Evolutionary conservation across 2,113 vertebrate genomes (phyloP), one percentile per base, ranked within the genome.

Genomic region (Hipposideros armiger): DNA sequence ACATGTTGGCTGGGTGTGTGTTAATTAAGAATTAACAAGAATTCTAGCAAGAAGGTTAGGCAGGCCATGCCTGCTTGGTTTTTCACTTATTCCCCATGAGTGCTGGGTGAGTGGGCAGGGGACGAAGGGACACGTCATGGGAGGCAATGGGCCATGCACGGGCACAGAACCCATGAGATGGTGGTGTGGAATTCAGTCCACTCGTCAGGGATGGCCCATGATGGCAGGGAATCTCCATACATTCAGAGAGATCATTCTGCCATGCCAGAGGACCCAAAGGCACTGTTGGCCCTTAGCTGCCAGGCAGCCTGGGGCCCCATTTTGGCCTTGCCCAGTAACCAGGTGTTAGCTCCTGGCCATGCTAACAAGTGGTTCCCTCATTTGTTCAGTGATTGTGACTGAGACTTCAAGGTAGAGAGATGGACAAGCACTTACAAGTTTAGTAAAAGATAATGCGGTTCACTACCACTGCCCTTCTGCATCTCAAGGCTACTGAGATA

Each of bases 171-270:
- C 40, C 7, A 5, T 10, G 22, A 60, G 17, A 45, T 17, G 20
- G 20, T 16, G 7, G 0, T 0, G 11, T 16, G 52, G 30, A 36
- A 47, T 15, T 36, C 36, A 20, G 7, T 54, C n/a, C 20, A 0
- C 17, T 32, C 10, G 3, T 17, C 2, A 26, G 62, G 22, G 15
- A 6, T 16, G n/a, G 56, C 17, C 11, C 5, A 2, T 4, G 15
- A 36, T 4, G 8, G 24, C 5, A 10, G 36, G 42, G 24, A 67
- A 24, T 30, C 74, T 58, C 15, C 0, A 0, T 67, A n/a, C 19
- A 1, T 45, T 66, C 69, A 62, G 30, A 28, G 56, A 62, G 66
- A 54, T 8, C 3, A 11, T 19, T 10, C 45, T 72, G 45, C 56
- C 16, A 32, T 2, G 5, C 40, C 40, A 28, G 32, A 32, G 26